These are phyloP conservation scores for Periphyllus acericola DNA, from an alignment of 2,888 invertebrate genomes.

Conservation along the genomic window DNA sequence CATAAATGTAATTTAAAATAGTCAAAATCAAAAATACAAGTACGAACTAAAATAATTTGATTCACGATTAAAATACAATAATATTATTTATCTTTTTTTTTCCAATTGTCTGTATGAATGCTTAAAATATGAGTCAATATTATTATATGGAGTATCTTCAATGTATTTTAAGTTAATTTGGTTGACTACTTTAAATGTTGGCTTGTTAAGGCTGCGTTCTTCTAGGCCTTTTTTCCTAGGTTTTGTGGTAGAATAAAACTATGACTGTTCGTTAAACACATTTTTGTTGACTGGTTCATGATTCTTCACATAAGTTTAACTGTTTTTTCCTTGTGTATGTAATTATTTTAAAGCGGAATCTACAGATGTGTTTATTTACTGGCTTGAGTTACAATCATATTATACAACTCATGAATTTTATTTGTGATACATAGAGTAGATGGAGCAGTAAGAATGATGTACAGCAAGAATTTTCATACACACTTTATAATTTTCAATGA, in stretches of 20 bases:
- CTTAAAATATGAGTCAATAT: too few species aligned
- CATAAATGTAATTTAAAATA: too few species aligned
- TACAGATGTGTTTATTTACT: too few species aligned
- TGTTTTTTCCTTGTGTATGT: too few species aligned
- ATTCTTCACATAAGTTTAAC: not conserved
- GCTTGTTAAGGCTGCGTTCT: slow-evolving; percentile 1
- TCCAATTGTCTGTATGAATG: too few species aligned
- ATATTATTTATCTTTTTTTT: too few species aligned
- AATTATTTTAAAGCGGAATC: too few species aligned
- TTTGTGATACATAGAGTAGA: not conserved
- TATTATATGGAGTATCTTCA: not conserved
- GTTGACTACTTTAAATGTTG: not conserved
- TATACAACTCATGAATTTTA: not conserved
- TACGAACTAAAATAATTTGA: too few species aligned
- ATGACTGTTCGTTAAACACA: not conserved
- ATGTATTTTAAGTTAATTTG: not conserved
- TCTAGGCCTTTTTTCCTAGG: not conserved
- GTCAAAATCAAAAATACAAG: too few species aligned
- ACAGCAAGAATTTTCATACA: slow-evolving; percentile 36
- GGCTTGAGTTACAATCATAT: not conserved
- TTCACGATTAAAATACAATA: too few species aligned
- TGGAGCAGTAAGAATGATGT: not conserved
- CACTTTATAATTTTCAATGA: slow-evolving; percentile 51
- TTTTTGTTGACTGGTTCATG: slow-evolving; percentile 29
- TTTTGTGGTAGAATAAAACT: slow-evolving; percentile 13